phyloP scores from a whole-genome alignment of 2,888 invertebrate genomes.

The Aplocera efformata region DNA sequence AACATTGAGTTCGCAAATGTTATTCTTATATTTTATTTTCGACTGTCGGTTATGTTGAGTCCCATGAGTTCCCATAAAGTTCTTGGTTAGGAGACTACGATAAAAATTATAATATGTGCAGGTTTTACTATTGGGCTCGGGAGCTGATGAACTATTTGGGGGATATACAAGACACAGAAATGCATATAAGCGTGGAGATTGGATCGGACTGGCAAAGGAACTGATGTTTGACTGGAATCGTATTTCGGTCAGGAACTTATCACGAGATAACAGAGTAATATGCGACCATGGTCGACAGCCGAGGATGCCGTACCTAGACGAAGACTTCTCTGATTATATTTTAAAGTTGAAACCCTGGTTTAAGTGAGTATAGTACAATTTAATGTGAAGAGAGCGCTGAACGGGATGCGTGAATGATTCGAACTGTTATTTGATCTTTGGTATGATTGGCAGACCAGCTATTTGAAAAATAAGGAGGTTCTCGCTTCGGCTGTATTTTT shows the following conservation, averaged over 20 bases:
- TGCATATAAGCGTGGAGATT: conserved; percentile 80
- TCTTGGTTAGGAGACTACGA: background rate
- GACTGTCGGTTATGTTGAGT: no score
- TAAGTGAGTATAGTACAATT: conserved; percentile 82
- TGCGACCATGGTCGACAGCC: conserved; percentile 93
- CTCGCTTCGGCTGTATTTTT: no score
- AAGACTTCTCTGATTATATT: conserved; percentile 83
- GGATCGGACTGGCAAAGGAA: conserved; percentile 81
- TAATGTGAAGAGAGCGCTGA: no score
- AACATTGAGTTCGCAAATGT: no score
- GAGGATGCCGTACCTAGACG: conserved; percentile 90
- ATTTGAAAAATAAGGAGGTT: no score
- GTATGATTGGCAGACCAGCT: no score
- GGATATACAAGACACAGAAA: conserved; percentile 95
- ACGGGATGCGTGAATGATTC: no score
- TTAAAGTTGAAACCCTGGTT: conserved; percentile 84
- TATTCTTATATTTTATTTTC: no score
- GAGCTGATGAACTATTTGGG: conserved; percentile 98
- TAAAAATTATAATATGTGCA: conserved; percentile 50
- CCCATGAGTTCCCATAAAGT: no score
- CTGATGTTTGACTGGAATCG: conserved; percentile 89
- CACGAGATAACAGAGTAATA: conserved; percentile 96
- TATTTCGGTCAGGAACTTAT: conserved; percentile 94
- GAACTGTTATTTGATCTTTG: no score
- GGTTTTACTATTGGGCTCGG: conserved; percentile 93